A percentile compares a stretch with the other conserved stretches of the same genome.
Conservation (phyloP, 1,140 invertebrate genomes). For the Habropoda laboriosa region DNA sequence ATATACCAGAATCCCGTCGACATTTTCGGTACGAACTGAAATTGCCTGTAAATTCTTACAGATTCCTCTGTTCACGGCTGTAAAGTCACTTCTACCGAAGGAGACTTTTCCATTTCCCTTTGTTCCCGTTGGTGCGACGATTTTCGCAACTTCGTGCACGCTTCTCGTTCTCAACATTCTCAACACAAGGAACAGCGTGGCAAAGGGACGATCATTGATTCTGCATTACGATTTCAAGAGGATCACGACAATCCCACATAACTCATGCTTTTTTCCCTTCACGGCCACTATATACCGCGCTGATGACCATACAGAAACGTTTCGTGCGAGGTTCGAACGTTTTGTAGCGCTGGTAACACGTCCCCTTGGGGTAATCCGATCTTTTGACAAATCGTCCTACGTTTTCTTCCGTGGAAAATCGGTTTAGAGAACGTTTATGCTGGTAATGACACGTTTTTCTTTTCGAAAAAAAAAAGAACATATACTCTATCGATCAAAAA, state of each 20-base stretch:
- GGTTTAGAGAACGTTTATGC: neutral
- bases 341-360: constrained; percentile 6
- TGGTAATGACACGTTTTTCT: neutral
- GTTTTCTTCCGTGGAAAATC: neutral
- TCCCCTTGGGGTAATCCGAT: constrained; percentile 10
- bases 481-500: too few species aligned
- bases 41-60: neutral
- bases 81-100: neutral
- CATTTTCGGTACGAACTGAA: neutral
- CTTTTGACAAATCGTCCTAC: constrained; percentile 18
- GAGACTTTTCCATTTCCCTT: neutral
- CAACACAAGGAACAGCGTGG: neutral
- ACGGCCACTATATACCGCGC: neutral
- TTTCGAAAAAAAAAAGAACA: neutral
- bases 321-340: neutral
- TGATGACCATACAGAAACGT: neutral
- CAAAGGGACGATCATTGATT: constrained; percentile 25
- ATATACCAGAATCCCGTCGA: neutral
- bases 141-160: neutral
- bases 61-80: neutral
- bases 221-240: constrained; percentile 20
- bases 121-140: neutral
- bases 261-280: constrained; percentile 1
- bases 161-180: neutral
- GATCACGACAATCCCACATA: neutral